Base-by-base conservation (phyloP, 1,140 invertebrate genomes). In the Propsilocerus akamusi region DNA sequence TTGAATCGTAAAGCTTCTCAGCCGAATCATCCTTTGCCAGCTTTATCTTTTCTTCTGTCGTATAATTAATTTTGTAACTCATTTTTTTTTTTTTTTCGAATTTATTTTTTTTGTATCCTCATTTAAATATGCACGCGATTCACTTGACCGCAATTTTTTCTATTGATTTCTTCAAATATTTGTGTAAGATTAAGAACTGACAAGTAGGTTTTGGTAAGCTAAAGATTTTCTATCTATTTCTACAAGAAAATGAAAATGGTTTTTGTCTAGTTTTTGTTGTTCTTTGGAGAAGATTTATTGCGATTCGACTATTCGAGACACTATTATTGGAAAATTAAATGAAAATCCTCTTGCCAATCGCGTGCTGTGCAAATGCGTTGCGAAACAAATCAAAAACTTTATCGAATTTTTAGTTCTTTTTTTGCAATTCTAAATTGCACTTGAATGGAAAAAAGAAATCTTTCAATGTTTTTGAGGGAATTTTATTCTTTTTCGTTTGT, bases 31-130 rank as follows among this genome's bases (percentile, higher is more conserved):
- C 11, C 25, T 34, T 34, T 14, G 49, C 49, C 34, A 50, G 46
- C 6, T 50, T 32, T 25, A 50, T 50, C 28, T 32, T 50, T 26
- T 50, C 49, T 50, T 50, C 49, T 4, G 34, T 17, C 22, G 34
- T 41, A 41, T 41, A 41, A 41, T 41, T 41, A 20, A 41, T 41
- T 20, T 41, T 41, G 4, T 41, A 41, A 17, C 34, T 41, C 34
- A 41, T 41, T n/a, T 17, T 41, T 4, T n/a, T 4, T 20, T n/a
- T 41, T 17, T 10, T 41, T 8, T 30, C 10, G n/a, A 30, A 11
- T 30, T 8, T 30, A n/a, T 30, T 30, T 30, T 2, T 30, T 30
- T 30, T 30, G 2, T 30, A 30, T 30, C 10, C 28, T 8, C 10
- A 30, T 41, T 41, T 20, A 41, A 41, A 41, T 20, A 7, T 41